Percentiles rank a stretch among this genome's conserved stretches.
These are phyloP conservation scores for Phalangium opilio DNA, from an alignment of 2,888 invertebrate genomes.

Conservation along the genomic window DNA sequence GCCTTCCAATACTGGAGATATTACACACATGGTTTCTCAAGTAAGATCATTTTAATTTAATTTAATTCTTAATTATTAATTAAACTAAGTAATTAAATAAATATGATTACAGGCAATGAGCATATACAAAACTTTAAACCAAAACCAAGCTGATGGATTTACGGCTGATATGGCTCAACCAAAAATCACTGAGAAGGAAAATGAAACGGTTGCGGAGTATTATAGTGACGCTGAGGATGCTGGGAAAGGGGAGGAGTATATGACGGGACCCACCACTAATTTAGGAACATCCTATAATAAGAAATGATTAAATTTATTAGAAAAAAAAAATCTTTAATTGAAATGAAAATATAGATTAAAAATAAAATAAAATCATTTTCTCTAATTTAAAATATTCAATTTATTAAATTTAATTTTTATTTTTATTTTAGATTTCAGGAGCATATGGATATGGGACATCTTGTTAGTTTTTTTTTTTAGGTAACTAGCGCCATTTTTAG, in stretches of 20 bases:
- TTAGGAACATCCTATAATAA: not conserved
- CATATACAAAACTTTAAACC: slow-evolving; percentile 12
- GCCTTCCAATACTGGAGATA: slow-evolving; percentile 64
- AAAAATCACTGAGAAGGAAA: slow-evolving; percentile 2
- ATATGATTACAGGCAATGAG: slow-evolving; percentile 9
- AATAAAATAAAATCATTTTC: no score
- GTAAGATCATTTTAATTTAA: slow-evolving; percentile 5
- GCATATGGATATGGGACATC: no score
- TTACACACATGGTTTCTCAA: slow-evolving; percentile 20
- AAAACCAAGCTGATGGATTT: slow-evolving; percentile 1
- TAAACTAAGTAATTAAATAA: not conserved
- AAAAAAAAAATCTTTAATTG: no score
- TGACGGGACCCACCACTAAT: not conserved
- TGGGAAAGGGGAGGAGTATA: not conserved
- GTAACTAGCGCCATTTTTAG: no score
- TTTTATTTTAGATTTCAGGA: no score
- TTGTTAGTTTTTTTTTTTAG: no score
- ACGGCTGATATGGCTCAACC: not conserved
- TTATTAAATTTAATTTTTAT: no score
- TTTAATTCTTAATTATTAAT: not conserved
- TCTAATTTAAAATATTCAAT: no score
- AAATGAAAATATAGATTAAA: no score
- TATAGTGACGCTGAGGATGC: slow-evolving; percentile 10
- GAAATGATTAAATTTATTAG: no score
- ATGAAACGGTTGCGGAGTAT: slow-evolving; percentile 7